Evolutionary conservation across 2,888 invertebrate species (phyloP).

Genomic region (Epinotia brunnichana): DNA sequence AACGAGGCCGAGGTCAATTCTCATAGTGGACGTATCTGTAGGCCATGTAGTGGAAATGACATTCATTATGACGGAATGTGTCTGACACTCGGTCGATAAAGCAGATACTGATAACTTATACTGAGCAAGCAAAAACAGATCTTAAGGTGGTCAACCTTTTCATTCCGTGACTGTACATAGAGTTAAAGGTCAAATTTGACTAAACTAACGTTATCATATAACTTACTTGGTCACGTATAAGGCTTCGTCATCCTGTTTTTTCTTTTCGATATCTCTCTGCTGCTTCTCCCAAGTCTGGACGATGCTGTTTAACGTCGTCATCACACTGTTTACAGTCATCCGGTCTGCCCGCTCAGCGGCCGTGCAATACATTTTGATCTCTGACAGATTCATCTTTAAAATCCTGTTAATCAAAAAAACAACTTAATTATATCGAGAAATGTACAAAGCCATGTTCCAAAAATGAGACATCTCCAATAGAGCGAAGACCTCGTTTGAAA

Average conservation of each 20-base stretch:
- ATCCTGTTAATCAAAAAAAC: conserved; percentile 73
- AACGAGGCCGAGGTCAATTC: too few species aligned
- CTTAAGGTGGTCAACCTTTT: too few species aligned
- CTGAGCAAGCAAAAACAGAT: too few species aligned
- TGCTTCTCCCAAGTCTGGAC: conserved; percentile 90
- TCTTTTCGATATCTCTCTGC: conserved; percentile 86
- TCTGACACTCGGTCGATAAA: too few species aligned
- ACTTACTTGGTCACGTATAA: conserved; percentile 88
- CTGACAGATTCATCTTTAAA: conserved; percentile 87
- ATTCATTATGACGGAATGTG: too few species aligned
- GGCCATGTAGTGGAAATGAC: too few species aligned
- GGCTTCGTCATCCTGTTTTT: conserved; percentile 89
- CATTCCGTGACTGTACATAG: too few species aligned
- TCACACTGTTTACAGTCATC: conserved; percentile 74
- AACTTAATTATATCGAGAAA: background rate
- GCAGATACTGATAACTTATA: too few species aligned
- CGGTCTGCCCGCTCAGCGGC: conserved; percentile 79
- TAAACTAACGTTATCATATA: conserved; percentile 10
- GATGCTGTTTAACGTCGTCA: conserved; percentile 83
- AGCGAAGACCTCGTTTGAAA: too few species aligned
- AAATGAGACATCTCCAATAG: background rate
- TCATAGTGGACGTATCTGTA: too few species aligned
- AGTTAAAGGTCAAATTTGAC: background rate
- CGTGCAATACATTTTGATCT: conserved; percentile 86
- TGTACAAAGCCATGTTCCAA: too few species aligned